Evolutionary conservation across 2,113 vertebrate genomes (phyloP).

Genomic region (Paratilapia polleni): DNA sequence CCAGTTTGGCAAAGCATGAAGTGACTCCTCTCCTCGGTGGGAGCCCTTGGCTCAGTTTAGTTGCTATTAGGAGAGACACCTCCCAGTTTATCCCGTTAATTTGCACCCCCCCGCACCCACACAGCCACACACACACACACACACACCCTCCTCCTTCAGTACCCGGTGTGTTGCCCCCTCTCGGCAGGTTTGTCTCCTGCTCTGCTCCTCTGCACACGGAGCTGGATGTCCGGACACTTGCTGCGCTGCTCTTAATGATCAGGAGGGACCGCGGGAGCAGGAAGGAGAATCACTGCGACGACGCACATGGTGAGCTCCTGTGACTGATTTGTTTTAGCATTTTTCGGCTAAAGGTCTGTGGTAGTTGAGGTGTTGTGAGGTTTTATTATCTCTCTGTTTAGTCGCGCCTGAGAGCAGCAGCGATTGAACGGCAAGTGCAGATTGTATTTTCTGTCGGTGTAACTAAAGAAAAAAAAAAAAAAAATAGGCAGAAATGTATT

Average conservation of each 20-base stretch:
- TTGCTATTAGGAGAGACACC: slow-evolving; percentile 58
- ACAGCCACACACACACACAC: too few species aligned
- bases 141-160: background rate
- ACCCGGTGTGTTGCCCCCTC: slow-evolving; percentile 46
- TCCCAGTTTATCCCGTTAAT: slow-evolving; percentile 59
- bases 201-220: slow-evolving; percentile 23
- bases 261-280: slow-evolving; percentile 36
- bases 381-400: background rate
- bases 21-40: slow-evolving; percentile 14
- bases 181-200: slow-evolving; percentile 11
- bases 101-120: background rate
- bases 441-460: background rate
- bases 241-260: slow-evolving; percentile 54
- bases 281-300: slow-evolving; percentile 39
- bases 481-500: background rate
- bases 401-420: background rate
- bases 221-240: slow-evolving; percentile 65
- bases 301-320: slow-evolving; percentile 78
- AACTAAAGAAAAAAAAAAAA: background rate
- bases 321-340: background rate
- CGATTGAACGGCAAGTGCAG: background rate
- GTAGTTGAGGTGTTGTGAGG: background rate
- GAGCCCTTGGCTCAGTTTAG: slow-evolving; percentile 26
- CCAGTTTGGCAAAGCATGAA: background rate
- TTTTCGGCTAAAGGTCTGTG: background rate